Base-by-base conservation (phyloP, 2,113 vertebrate species). In the Amphiprion percula region DNA sequence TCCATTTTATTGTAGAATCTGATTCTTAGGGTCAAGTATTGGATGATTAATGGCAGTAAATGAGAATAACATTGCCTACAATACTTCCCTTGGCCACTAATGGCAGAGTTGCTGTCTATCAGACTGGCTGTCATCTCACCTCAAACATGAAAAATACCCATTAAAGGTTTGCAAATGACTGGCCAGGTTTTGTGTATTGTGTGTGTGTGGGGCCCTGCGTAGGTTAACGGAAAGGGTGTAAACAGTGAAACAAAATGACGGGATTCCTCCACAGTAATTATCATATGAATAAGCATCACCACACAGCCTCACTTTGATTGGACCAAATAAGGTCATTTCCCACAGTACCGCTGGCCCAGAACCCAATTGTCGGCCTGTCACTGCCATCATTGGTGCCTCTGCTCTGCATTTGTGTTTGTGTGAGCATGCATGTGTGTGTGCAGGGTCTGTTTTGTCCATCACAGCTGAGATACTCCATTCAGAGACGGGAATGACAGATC, bases 251-350 rank as follows among this genome's bases (percentile, higher is more conserved):
- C 78, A 63, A 85, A 81, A 54, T 67, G 79, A 86, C 64, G 17
- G 77, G 67, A 87, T 89, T 91, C 84, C 85, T 80, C 78, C 62
- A 37, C 73, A 53, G 65, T 64, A n/a, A 92, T 92, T 94, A 93
- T 88, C 92, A 92, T 88, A 91, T 90, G 88, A 93, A 94, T 92
- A 80, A 62, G 74, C 66, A 78, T 83, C 81, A 65, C 53, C 78
- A 84, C 88, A 80, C 80, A 89, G 82, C 56, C 55, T 74, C 64
- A 61, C 79, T 89, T 75, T 83, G 77, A 91, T 90, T 83, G 77
- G 79, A 68, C 87, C 79, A 76, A 83, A 92, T 61, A 84, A 89
- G 89, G 83, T 89, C 80, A 84, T 88, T 92, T 92, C 91, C 91
- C 88, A 91, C 91, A 91, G 87, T 87, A 49, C 56, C n/a, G 28